These are phyloP conservation scores for Cariama cristata DNA, from an alignment of 2,113 vertebrate species.

Conservation along the genomic window DNA sequence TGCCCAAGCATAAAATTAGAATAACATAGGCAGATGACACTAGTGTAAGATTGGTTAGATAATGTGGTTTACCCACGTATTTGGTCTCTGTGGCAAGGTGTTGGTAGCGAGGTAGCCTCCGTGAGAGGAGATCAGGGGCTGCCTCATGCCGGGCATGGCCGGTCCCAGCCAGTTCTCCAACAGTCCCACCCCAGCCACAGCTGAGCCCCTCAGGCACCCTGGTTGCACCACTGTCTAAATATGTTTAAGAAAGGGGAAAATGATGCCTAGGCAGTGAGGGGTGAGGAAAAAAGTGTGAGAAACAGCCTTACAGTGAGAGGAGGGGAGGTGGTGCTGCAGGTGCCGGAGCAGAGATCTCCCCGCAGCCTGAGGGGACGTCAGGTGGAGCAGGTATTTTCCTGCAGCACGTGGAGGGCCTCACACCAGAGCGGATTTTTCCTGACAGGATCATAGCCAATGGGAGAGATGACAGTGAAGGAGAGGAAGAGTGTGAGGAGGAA, in stretches of 20 bases:
- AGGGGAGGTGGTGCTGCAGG: not conserved
- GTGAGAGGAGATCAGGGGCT: not conserved
- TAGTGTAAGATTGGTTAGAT: not conserved
- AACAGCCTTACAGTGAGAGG: not conserved
- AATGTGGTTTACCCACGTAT: not conserved
- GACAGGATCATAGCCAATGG: not conserved
- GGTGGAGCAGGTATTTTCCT: not conserved
- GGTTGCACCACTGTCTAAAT: too few relatives aligned
- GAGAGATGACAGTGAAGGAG: not conserved
- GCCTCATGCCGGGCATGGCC: not conserved
- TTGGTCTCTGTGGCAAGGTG: not conserved
- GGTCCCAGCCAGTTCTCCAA: not conserved
- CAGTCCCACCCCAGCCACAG: not conserved
- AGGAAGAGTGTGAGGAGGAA: not conserved
- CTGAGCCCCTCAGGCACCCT: not conserved
- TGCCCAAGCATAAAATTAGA: not conserved
- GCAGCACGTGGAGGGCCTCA: not conserved
- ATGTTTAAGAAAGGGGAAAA: not conserved
- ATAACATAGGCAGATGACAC: not conserved
- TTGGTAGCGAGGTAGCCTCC: fast-evolving
- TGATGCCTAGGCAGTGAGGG: not conserved
- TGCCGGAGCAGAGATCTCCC: too few relatives aligned
- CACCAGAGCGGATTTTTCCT: not conserved
- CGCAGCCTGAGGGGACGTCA: not conserved
- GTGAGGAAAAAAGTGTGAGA: not conserved